Base-by-base conservation (phyloP, 35 echinoderm and acorn worm species). In the Anneissia japonica region DNA sequence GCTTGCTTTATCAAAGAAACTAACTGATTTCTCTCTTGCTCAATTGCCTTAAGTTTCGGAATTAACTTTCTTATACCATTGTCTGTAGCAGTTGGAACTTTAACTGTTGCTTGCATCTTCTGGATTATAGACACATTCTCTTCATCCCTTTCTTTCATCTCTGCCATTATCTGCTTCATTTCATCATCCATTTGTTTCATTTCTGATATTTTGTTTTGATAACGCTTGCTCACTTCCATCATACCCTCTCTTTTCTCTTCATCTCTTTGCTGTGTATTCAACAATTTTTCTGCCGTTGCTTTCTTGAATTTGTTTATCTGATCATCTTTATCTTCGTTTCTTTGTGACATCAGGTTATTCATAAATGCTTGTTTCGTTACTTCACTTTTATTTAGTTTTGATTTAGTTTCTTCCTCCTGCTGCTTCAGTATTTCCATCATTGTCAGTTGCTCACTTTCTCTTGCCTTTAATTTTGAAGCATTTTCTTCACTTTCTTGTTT, bases 401-500 rank as follows among this genome's bases (percentile, higher is more conserved):
- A 36, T 79, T 26, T 79, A 14, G 32, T 79, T 1, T 79, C 37
- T 10, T 79, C 37, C 32, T 38, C 10, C 23, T 32, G 3, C 23
- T 79, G 4, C 23, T 79, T 38, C 1, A 35, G 13, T 12, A 36
- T 79, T 14, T 3, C 1, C 37, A 36, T 79, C 37, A 35, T 79
- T 79, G 16, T 79, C 30, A 31, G 4, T 38, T 79, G 11, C 32
- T 79, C 76, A 36, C 32, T 33, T 79, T 79, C 76, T 79, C 76
- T 79, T 32, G 1, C 6, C n/a, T 79, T 79, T 33, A 36, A 35
- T 79, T 79, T 79, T 2, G 33, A 6, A 31, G 32, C 76, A 35
- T 79, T 79, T 31, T 79, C 76, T 79, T 79, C 76, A 3, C 37
- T 79, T 38, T 79, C 76, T 38, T 79, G 4, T 38, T 79, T 38